Percentiles rank a stretch among this genome's conserved stretches.
Evolutionary conservation across 1,140 invertebrate species (phyloP).

Genomic region (Heliconius nattereri): DNA sequence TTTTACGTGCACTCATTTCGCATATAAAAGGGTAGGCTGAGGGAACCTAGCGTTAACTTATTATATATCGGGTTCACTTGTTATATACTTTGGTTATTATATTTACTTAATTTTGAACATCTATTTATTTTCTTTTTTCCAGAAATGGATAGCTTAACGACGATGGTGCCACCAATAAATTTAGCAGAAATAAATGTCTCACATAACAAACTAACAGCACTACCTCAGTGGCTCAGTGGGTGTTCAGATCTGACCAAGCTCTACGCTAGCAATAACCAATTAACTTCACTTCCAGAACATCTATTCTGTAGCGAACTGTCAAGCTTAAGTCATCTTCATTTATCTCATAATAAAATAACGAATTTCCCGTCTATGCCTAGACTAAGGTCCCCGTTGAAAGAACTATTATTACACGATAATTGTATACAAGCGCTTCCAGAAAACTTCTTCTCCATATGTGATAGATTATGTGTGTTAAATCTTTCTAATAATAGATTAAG

Average conservation of each 20-base stretch:
- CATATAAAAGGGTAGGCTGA: no score
- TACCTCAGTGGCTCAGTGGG: conserved; percentile 90
- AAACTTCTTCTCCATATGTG: conserved; percentile 88
- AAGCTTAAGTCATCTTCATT: conserved; percentile 85
- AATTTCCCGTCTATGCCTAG: conserved; percentile 86
- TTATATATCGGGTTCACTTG: no score
- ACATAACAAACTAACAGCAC: conserved; percentile 87
- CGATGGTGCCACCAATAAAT: conserved; percentile 84
- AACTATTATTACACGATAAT: conserved; percentile 89
- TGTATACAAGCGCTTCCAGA: conserved; percentile 86
- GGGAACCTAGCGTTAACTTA: no score
- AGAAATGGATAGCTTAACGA: conserved; percentile 85
- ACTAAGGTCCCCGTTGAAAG: conserved; percentile 84
- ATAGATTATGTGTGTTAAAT: conserved; percentile 87
- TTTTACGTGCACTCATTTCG: no score
- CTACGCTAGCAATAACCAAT: conserved; percentile 88
- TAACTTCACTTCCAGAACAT: conserved; percentile 86
- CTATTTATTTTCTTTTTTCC: conserved; percentile 59
- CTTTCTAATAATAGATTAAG: conserved; percentile 89
- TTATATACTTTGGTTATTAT: no score
- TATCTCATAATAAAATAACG: conserved; percentile 89
- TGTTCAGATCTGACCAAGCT: conserved; percentile 87
- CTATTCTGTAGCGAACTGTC: conserved; percentile 87
- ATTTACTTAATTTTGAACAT: background rate
- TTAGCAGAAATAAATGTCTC: conserved; percentile 89